A percentile compares a stretch with the other conserved stretches of the same genome.
Conservation (phyloP, 2,888 invertebrate species). For the Drosophila atroscutellata region DNA sequence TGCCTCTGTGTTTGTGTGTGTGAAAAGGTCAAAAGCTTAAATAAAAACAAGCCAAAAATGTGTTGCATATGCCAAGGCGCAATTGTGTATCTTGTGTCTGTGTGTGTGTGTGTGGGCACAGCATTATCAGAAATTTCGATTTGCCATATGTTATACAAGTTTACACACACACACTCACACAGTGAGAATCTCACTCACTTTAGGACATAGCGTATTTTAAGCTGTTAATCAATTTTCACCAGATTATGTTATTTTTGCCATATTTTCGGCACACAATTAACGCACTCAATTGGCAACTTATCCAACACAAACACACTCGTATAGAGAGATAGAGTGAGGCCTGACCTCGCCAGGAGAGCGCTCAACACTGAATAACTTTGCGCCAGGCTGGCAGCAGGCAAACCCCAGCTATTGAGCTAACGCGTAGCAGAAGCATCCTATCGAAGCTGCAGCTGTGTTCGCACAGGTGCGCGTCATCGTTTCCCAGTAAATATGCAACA, state of each 20-base stretch:
- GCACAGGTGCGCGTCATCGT: slow-evolving; percentile 59
- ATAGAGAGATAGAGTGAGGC: slow-evolving; percentile 16
- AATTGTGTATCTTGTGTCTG: slow-evolving; percentile 19
- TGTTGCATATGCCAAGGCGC: slow-evolving; percentile 65
- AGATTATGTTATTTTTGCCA: slow-evolving; percentile 41
- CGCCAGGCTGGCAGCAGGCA: slow-evolving; percentile 28
- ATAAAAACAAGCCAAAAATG: slow-evolving; percentile 36
- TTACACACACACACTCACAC: neutral
- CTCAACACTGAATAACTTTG: slow-evolving; percentile 62
- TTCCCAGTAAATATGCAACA: slow-evolving; percentile 75
- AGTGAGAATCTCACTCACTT: neutral
- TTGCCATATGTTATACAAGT: slow-evolving; percentile 66
- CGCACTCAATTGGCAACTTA: slow-evolving; percentile 36
- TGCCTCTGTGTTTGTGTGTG: slow-evolving; percentile 16
- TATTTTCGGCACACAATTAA: slow-evolving; percentile 22
- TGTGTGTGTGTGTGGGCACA: slow-evolving; percentile 10
- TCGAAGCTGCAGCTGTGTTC: slow-evolving; percentile 53
- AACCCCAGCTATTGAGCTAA: slow-evolving; percentile 20
- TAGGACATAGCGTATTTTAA: slow-evolving; percentile 15
- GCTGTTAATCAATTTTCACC: slow-evolving; percentile 59
- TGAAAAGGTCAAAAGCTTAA: slow-evolving; percentile 64
- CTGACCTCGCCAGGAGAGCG: slow-evolving; percentile 70
- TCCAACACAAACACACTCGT: slow-evolving; percentile 20
- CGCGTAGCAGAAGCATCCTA: slow-evolving; percentile 56
- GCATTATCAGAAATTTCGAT: slow-evolving; percentile 33